A percentile compares a stretch with the other conserved stretches of the same genome.
Evolutionary conservation across 2,113 vertebrate species (phyloP).

Genomic region (Falcunculus frontatus): DNA sequence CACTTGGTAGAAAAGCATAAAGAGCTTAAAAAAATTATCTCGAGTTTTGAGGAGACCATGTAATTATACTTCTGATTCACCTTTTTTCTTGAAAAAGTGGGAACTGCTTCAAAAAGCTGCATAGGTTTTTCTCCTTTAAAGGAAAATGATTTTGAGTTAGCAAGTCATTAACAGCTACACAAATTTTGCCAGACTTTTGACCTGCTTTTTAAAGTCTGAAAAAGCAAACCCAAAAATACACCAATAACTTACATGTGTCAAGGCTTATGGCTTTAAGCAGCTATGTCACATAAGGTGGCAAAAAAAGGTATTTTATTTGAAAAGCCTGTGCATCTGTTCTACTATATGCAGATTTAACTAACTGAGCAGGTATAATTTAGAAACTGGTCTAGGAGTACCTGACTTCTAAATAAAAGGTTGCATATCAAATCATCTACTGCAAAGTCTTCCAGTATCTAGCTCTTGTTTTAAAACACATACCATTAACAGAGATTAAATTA

Average conservation of each 20-base stretch:
- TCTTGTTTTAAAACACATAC: background rate
- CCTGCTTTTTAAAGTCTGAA: background rate
- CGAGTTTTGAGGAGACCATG: background rate
- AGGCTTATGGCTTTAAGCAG: background rate
- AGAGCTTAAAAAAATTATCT: background rate
- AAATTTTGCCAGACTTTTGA: background rate
- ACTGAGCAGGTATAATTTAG: background rate
- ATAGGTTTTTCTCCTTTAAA: background rate
- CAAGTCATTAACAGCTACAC: background rate
- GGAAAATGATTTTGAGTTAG: background rate
- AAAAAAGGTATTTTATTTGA: background rate
- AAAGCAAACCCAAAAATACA: background rate
- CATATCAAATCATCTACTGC: background rate
- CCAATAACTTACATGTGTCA: background rate
- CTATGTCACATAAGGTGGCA: background rate
- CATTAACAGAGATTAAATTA: background rate
- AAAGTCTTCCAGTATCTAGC: background rate
- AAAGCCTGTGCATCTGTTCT: background rate
- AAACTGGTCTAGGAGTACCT: background rate
- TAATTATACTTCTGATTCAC: background rate
- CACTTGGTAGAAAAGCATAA: background rate
- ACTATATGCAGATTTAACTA: background rate
- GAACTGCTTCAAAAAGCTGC: background rate
- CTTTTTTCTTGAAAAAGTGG: background rate
- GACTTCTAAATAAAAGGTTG: background rate